Evolutionary conservation across 2,797 vertebrate genomes (phyloP).

Genomic region (Anguilla marmorata): DNA sequence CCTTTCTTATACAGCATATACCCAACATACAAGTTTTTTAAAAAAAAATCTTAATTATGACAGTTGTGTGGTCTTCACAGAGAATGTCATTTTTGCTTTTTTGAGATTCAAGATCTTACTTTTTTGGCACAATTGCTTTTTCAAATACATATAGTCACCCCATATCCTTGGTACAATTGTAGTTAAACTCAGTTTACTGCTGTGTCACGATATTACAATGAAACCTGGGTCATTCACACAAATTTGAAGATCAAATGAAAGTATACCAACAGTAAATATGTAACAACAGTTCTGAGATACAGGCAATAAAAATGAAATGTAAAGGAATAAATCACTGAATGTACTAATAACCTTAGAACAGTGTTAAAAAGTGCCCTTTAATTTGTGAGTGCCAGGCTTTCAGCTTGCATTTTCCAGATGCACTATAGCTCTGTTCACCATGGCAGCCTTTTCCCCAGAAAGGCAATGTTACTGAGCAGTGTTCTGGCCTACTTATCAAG

Average conservation of each 20-base stretch:
- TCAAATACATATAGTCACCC: slow-evolving; percentile 24
- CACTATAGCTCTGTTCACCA: background rate
- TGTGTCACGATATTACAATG: background rate
- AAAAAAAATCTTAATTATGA: slow-evolving; percentile 38
- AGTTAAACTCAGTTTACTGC: background rate
- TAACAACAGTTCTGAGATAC: slow-evolving; percentile 69
- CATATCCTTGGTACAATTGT: slow-evolving; percentile 36
- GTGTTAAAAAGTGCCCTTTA: slow-evolving; percentile 33
- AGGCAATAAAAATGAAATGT: slow-evolving; percentile 31
- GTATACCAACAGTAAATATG: slow-evolving; percentile 64
- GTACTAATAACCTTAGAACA: slow-evolving; percentile 34
- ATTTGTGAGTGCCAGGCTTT: slow-evolving; percentile 22
- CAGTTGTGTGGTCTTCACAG: slow-evolving; percentile 39
- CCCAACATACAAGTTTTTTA: slow-evolving; percentile 43
- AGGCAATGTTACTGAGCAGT: slow-evolving; percentile 30
- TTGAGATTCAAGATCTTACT: slow-evolving; percentile 33
- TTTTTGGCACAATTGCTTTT: slow-evolving; percentile 53
- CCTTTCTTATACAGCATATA: slow-evolving; percentile 51
- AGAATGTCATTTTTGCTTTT: slow-evolving; percentile 21
- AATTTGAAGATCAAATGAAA: slow-evolving; percentile 40
- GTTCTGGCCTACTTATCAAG: background rate
- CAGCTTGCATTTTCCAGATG: slow-evolving; percentile 38
- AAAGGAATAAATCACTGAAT: slow-evolving; percentile 37
- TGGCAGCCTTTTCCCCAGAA: slow-evolving; percentile 28
- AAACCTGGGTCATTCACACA: slow-evolving; percentile 25